Conservation (phyloP, 2,113 vertebrate genomes). For the Tetrax tetrax region DNA sequence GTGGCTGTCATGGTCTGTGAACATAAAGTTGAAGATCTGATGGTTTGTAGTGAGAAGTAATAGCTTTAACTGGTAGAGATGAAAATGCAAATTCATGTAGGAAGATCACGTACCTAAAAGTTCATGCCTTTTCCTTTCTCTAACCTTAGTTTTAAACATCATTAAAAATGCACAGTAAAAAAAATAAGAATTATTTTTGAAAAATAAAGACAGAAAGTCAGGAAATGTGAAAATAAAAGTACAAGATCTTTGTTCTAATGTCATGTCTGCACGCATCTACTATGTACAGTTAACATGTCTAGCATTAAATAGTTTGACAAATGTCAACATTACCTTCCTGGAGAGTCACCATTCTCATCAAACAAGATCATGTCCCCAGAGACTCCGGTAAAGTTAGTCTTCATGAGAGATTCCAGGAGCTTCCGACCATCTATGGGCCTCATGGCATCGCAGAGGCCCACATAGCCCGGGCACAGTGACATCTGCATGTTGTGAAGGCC, state of each 20-base stretch:
- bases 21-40: neutral
- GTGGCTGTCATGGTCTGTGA: neutral
- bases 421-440: conserved; percentile 92
- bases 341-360: conserved; percentile 95
- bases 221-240: neutral
- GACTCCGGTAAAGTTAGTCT: conserved; percentile 95
- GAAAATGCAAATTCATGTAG: neutral
- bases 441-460: conserved; percentile 94
- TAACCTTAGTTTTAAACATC: neutral
- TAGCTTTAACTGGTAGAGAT: neutral
- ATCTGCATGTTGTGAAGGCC: conserved; percentile 97
- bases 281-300: rapidly evolving
- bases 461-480: conserved; percentile 85
- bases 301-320: neutral
- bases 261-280: neutral
- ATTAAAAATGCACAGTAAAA: neutral
- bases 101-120: neutral
- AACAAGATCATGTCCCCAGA: conserved; percentile 94
- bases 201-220: neutral
- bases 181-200: neutral
- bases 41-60: neutral
- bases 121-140: neutral
- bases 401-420: conserved; percentile 95
- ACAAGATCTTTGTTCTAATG: neutral
- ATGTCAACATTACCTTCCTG: conserved; percentile 85